phyloP scores from a whole-genome alignment of 2,113 vertebrate genomes.

The Athene noctua region DNA sequence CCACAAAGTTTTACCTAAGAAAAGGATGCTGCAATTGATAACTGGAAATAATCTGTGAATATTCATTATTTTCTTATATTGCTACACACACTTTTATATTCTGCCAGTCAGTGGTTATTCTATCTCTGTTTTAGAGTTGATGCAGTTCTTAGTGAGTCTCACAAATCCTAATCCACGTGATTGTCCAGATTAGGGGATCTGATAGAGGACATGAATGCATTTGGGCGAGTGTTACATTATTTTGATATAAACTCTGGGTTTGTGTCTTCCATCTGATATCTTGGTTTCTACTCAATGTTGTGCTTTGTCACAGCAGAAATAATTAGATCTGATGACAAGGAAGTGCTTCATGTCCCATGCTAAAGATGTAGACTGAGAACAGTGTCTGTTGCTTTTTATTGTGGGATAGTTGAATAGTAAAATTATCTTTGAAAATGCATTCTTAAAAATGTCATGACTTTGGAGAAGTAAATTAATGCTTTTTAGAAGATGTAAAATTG shows the following conservation, averaged over 20 bases:
- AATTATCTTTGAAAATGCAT: not conserved
- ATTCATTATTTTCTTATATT: not conserved
- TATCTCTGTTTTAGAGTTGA: not conserved
- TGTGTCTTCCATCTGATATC: too few species aligned
- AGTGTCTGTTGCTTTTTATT: not conserved
- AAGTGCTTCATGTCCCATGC: not conserved
- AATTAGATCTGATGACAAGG: not conserved
- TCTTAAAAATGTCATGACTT: not conserved
- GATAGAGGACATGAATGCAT: not conserved
- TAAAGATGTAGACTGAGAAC: not conserved
- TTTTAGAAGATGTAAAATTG: not conserved
- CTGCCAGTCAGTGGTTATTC: not conserved
- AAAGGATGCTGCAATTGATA: not conserved
- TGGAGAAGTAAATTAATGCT: not conserved
- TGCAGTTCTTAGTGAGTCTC: not conserved
- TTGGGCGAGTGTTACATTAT: not conserved
- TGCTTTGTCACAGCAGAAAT: not conserved
- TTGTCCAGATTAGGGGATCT: not conserved
- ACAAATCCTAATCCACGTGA: not conserved
- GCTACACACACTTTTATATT: not conserved
- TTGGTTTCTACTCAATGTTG: too few species aligned
- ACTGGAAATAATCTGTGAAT: not conserved
- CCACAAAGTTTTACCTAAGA: not conserved
- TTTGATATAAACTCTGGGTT: not conserved
- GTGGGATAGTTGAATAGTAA: not conserved